These are phyloP conservation scores for Symphodus melops DNA, from an alignment of 2,113 vertebrate genomes.

Conservation along the genomic window DNA sequence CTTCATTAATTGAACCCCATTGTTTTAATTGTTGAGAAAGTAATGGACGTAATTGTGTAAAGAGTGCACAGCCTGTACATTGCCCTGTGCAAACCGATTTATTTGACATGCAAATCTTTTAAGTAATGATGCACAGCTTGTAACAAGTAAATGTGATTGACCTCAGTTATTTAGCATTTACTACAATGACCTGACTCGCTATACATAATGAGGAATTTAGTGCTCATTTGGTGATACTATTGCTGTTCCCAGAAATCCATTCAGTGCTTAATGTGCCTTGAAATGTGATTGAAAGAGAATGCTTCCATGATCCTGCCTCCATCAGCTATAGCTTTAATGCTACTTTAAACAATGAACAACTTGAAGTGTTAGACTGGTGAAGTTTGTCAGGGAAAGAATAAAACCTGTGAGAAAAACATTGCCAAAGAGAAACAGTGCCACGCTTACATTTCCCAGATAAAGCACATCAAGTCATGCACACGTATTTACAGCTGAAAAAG, in stretches of 20 bases:
- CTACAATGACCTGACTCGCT: background rate
- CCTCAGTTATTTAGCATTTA: background rate
- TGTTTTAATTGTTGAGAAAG: constrained; percentile 30
- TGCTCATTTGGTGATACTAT: background rate
- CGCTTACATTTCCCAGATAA: background rate
- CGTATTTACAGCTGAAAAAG: too few relatives aligned
- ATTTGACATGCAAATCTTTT: background rate
- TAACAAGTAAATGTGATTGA: background rate
- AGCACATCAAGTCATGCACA: background rate
- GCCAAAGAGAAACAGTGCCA: background rate
- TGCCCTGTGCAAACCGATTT: background rate
- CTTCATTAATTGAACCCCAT: constrained; percentile 28
- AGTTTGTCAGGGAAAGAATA: constrained; percentile 8
- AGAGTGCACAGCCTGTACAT: background rate
- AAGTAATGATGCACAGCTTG: background rate
- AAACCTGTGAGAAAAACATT: background rate
- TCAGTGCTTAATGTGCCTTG: constrained; percentile 15
- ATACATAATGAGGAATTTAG: background rate
- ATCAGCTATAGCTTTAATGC: constrained; percentile 3
- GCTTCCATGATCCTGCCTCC: background rate
- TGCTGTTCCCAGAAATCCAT: constrained; percentile 11
- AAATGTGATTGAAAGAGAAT: constrained; percentile 12
- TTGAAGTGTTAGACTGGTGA: constrained; percentile 4
- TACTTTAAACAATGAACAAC: constrained; percentile 14
- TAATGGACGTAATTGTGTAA: background rate